Percentiles rank a stretch among this genome's conserved stretches.
Conservation (phyloP, 1,140 invertebrate species). For the Listronotus oregonensis region DNA sequence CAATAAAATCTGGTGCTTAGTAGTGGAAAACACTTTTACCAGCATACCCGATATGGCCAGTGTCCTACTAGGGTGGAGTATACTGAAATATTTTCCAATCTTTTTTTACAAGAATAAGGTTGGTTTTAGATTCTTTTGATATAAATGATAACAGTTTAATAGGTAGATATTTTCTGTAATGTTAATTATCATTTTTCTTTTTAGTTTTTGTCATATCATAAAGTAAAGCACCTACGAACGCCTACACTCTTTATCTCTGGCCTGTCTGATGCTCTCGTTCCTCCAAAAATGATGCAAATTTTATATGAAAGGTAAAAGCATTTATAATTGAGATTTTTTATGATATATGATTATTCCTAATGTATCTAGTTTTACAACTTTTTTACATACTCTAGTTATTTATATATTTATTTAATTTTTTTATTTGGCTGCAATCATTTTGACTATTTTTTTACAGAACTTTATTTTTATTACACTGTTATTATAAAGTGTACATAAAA, state of each 20-base stretch:
- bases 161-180: too few species aligned
- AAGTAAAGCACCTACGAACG: constrained; percentile 68
- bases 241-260: constrained; percentile 83
- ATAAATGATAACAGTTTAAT: constrained; percentile 7
- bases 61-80: constrained; percentile 70
- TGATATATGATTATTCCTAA: too few species aligned
- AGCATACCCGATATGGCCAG: constrained; percentile 92
- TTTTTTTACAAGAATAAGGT: constrained; percentile 86
- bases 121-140: constrained; percentile 19
- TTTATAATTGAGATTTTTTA: too few species aligned
- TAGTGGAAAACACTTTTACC: constrained; percentile 95
- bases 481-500: too few species aligned
- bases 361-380: too few species aligned
- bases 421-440: too few species aligned
- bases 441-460: too few species aligned
- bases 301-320: constrained; percentile 61
- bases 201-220: constrained; percentile 72
- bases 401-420: too few species aligned
- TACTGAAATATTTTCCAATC: constrained; percentile 73
- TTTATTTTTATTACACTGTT: too few species aligned
- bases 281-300: constrained; percentile 82
- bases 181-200: background rate
- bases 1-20: constrained; percentile 79
- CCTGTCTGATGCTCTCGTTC: constrained; percentile 81
- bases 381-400: too few species aligned